Percentiles rank a stretch among this genome's conserved stretches.
These are phyloP conservation scores for Idaea aversata DNA, from an alignment of 2,888 invertebrate species.

Conservation along the genomic window DNA sequence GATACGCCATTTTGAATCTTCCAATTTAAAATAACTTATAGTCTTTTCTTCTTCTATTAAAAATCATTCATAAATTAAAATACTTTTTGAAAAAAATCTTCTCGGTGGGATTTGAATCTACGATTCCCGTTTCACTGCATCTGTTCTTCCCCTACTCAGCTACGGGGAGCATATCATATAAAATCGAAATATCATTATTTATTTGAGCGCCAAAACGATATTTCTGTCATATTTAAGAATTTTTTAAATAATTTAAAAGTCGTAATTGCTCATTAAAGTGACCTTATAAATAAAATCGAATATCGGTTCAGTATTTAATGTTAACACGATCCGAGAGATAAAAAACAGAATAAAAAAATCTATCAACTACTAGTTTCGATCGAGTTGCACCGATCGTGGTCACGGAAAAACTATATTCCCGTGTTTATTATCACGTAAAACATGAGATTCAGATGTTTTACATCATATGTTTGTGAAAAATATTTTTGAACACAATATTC, in stretches of 20 bases:
- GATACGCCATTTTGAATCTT: neutral
- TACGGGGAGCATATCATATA: too few relatives aligned
- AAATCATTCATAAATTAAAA: neutral
- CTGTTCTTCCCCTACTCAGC: too few relatives aligned
- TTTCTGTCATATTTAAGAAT: constrained; percentile 23
- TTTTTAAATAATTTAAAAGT: constrained; percentile 23
- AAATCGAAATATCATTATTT: neutral
- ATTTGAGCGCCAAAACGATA: constrained; percentile 16
- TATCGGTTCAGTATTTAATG: constrained; percentile 28
- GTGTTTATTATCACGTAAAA: too few relatives aligned
- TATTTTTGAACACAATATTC: neutral
- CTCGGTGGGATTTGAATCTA: too few relatives aligned
- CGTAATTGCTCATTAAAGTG: constrained; percentile 55
- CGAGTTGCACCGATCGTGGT: too few relatives aligned
- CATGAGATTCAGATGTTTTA: neutral
- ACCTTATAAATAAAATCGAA: constrained; percentile 36
- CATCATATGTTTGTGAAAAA: constrained; percentile 11
- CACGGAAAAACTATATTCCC: too few relatives aligned
- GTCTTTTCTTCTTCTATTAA: neutral
- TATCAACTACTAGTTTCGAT: too few relatives aligned
- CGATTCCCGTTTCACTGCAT: too few relatives aligned
- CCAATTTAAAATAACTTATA: constrained; percentile 17
- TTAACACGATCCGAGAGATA: constrained; percentile 12
- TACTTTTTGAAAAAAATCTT: too few relatives aligned
- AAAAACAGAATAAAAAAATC: constrained; percentile 19